Conservation (phyloP, 2,888 invertebrate genomes). For the Himalopsyche tibetana region DNA sequence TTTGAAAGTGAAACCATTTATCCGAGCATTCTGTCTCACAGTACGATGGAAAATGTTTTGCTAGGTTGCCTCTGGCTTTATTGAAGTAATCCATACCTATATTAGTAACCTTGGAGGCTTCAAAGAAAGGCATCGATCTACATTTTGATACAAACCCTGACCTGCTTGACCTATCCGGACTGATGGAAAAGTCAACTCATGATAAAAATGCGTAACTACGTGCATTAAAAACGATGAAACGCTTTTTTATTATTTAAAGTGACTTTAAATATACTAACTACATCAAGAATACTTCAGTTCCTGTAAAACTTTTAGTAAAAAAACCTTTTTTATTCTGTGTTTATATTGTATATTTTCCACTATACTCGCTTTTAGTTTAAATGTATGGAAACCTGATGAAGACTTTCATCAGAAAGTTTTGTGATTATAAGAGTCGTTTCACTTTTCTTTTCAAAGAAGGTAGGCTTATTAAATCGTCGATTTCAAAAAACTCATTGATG, state of each 20-base stretch:
- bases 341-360: neutral
- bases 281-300: neutral
- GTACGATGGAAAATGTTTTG: neutral
- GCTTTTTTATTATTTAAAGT: neutral
- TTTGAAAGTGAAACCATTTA: neutral
- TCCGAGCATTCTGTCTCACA: neutral
- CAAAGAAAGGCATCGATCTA: conserved; percentile 47
- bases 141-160: conserved; percentile 40
- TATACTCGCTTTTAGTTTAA: too few relatives aligned
- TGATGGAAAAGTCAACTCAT: conserved; percentile 28
- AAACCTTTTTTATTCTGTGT: neutral
- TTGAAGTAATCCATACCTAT: conserved; percentile 2
- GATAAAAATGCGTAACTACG: neutral
- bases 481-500: too few relatives aligned
- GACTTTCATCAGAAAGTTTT: too few relatives aligned
- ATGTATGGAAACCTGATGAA: too few relatives aligned
- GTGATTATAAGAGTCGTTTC: too few relatives aligned
- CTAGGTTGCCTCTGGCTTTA: neutral
- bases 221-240: neutral
- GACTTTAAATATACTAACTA: neutral
- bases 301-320: neutral
- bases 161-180: conserved; percentile 44
- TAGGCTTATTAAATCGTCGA: too few relatives aligned
- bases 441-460: too few relatives aligned
- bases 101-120: neutral